phyloP scores from a whole-genome alignment of 1,140 invertebrate genomes.

The Hyposmocoma kahamanoa region DNA sequence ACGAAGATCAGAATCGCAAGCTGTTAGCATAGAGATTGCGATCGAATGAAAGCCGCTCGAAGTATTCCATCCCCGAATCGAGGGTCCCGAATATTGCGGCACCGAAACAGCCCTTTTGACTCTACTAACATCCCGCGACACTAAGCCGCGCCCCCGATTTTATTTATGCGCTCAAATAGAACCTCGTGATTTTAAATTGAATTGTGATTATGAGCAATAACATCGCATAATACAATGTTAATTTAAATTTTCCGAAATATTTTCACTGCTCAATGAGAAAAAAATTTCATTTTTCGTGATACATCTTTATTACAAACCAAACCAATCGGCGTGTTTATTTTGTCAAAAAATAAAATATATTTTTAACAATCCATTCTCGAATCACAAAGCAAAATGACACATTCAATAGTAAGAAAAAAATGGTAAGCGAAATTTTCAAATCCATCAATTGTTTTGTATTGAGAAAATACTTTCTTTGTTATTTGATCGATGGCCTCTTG shows the following conservation, averaged over 20 bases:
- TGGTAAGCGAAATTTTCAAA: constrained; percentile 35
- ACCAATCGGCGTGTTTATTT: no score
- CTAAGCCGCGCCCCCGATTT: constrained; percentile 46
- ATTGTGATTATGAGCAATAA: not conserved
- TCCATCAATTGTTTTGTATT: constrained; percentile 64
- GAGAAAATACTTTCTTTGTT: constrained; percentile 62
- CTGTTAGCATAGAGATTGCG: constrained; percentile 73
- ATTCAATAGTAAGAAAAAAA: constrained; percentile 25
- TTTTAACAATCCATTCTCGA: constrained; percentile 20
- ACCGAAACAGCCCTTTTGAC: constrained; percentile 55
- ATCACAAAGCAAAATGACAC: constrained; percentile 21
- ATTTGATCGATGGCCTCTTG: constrained; percentile 70
- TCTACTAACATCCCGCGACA: constrained; percentile 51
- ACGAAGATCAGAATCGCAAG: constrained; percentile 73
- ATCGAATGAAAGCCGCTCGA: constrained; percentile 66
- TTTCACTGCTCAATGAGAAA: not conserved
- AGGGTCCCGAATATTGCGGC: constrained; percentile 60
- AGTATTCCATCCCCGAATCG: constrained; percentile 66
- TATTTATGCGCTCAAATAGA: constrained; percentile 17
- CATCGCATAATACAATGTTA: no score
- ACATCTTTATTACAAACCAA: no score
- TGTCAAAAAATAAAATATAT: no score
- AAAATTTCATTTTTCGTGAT: no score
- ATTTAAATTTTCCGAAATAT: no score
- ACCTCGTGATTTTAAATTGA: not conserved